Evolutionary conservation across 2,113 vertebrate species (phyloP).

Genomic region (Nasalis larvatus): DNA sequence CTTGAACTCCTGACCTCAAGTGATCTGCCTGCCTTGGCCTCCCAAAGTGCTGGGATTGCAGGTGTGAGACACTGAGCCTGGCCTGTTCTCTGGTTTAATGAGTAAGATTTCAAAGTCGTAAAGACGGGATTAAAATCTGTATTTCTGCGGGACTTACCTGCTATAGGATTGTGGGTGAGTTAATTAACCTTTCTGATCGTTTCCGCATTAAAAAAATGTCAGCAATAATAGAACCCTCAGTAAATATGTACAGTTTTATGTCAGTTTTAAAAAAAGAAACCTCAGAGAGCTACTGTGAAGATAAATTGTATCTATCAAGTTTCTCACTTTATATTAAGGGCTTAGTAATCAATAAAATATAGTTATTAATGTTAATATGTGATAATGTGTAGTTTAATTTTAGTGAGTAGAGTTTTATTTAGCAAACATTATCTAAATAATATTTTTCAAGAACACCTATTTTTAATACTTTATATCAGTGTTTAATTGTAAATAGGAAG

Average conservation of each 20-base stretch:
- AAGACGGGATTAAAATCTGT: neutral
- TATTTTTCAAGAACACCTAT: slow-evolving; percentile 5
- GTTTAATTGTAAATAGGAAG: slow-evolving; percentile 23
- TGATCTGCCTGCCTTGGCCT: neutral
- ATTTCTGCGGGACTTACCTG: neutral
- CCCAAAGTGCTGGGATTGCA: neutral
- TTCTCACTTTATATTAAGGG: neutral
- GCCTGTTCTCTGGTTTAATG: neutral
- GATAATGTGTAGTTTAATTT: slow-evolving; percentile 8
- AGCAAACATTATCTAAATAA: neutral
- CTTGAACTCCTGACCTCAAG: neutral
- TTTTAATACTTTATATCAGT: slow-evolving; percentile 50
- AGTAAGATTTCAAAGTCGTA: slow-evolving; percentile 16
- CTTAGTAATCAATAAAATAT: neutral
- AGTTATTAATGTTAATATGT: slow-evolving; percentile 3
- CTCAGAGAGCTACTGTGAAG: neutral
- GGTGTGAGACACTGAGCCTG: no score
- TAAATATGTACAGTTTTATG: neutral
- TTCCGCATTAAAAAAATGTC: slow-evolving; percentile 7
- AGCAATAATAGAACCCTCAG: neutral
- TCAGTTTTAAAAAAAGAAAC: neutral
- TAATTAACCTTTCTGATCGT: neutral
- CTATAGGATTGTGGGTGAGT: neutral
- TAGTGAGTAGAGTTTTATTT: neutral
- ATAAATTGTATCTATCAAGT: neutral